Evolutionary conservation across 2,113 vertebrate species (phyloP), one percentile per base, ranked within the genome.

Genomic region (Sceloporus undulatus): DNA sequence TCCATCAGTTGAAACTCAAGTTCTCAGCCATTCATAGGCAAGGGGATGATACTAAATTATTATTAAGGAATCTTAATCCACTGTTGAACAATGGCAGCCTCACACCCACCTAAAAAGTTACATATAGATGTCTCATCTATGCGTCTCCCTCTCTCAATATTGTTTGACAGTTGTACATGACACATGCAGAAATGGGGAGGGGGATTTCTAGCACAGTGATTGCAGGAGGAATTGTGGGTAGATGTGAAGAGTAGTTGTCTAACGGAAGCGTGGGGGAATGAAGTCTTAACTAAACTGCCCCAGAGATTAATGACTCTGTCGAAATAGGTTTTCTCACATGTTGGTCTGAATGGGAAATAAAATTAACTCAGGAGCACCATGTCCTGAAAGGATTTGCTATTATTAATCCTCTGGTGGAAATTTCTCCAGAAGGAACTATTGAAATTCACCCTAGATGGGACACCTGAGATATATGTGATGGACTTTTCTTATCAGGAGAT

Each of bases 401-500:
- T 6, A 89, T 90, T 79, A 87, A 78, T 92, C 79, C 54, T 82
- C 0, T n/a, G 79, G 14, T 79, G 25, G 8, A 9, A 66, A 29
- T 82, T 29, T 80, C 85, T 86, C 34, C 76, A 85, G 92, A 91
- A 23, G 62, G 34, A 11, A 87, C 29, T 2, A 48, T 86, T n/a
- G 78, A 54, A 89, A 88, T 65, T 87, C 10, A 34, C 70, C 90
- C 85, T 70, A 89, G n/a, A 76, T 87, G 82, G 87, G 86, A 81
- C 79, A 86, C 21, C 23, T 82, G 79, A 91, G 79, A 91, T 93
- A 82, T 93, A 80, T 0, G 0, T n/a, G 38, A 73, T 82, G 85
- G 80, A 87, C 38, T 86, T 70, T 9, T 9, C 0, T 4, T 92
- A 71, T 40, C 23, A 42, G 85, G 65, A 16, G 87, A 25, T 56